Base-by-base conservation (phyloP, 2,888 invertebrate genomes). In the Nematopogon swammerdamellus region DNA sequence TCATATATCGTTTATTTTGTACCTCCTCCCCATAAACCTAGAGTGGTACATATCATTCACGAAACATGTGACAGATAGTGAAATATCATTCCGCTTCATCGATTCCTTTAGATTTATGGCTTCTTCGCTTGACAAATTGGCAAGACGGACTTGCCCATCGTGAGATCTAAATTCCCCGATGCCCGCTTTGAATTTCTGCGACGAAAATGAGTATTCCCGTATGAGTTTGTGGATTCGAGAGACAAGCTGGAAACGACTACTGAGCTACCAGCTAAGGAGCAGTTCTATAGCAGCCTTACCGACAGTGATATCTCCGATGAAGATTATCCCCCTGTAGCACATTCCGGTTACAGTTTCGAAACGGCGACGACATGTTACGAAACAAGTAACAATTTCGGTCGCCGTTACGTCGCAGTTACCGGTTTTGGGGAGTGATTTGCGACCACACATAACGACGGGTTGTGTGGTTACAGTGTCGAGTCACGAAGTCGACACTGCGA, bases 201-300 rank as follows among this genome's bases (percentile, higher is more conserved):
- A 2, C 50, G 57, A 19, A 63, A 62, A 53, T 62, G 61, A 1
- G 56, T 64, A 16, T 61, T 63, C 52, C 62, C 62, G 3, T 64
- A 65, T 53, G 56, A 63, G 18, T 64, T 61, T 49, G 44, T 63
- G 11, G 54, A 56, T 18, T 47, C 19, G 2, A 48, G 42, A 44
- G 49, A 53, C 1, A 58, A 55, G 46, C 29, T 62, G 2, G 45
- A 55, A 11, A 55, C 55, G 2, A 19, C 48, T 59, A 36, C 57
- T 8, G 36, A 36, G 57, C 36, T 36, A 36, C 36, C 36, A 6
- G 46, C 46, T 0, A 52, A 55, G 14, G 50, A 52, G 10, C 59
- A 60, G 42, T 17, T 17, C 16, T 17, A 46, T 10, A n/a, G 18
- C 18, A n/a, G 18, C 18, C 44, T 18, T 19, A 56, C 53, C 45